Conservation (phyloP, 37 sponge, comb jelly and placozoan genomes). For the Crambe crambe region DNA sequence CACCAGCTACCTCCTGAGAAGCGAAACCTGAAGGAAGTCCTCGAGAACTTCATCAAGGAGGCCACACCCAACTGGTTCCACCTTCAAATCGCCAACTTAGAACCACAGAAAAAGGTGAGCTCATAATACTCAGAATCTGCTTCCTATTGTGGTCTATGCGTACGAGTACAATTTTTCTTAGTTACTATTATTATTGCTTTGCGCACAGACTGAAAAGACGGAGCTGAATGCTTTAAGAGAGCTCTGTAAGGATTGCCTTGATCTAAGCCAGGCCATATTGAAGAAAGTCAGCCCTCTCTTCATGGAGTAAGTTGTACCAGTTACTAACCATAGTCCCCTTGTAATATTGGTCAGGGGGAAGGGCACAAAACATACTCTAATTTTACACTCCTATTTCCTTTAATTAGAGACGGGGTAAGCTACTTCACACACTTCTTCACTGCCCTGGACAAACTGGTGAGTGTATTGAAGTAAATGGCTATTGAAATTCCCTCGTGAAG, state of each 20-base stretch:
- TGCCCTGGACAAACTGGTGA: constrained; percentile 53
- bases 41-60: constrained; percentile 13
- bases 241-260: constrained; percentile 15
- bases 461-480: neutral
- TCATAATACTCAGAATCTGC: neutral
- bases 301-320: constrained; percentile 28
- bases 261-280: constrained; percentile 11
- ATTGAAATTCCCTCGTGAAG: neutral
- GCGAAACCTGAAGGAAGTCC: neutral
- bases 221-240: constrained; percentile 32
- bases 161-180: neutral
- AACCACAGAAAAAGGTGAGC: constrained; percentile 3
- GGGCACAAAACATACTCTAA: too few relatives aligned
- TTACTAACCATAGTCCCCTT: too few relatives aligned
- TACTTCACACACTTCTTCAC: constrained; percentile 41
- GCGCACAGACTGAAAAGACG: constrained; percentile 1
- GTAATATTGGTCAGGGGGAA: too few relatives aligned
- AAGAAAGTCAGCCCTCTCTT: constrained; percentile 21
- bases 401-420: constrained; percentile 18
- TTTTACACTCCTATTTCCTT: too few relatives aligned
- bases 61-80: constrained; percentile 18
- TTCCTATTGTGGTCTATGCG: neutral
- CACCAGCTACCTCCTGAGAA: neutral
- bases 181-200: too few relatives aligned
- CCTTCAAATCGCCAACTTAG: neutral